Evolutionary conservation across 2,113 vertebrate genomes (phyloP).

Genomic region (Catagonus wagneri): DNA sequence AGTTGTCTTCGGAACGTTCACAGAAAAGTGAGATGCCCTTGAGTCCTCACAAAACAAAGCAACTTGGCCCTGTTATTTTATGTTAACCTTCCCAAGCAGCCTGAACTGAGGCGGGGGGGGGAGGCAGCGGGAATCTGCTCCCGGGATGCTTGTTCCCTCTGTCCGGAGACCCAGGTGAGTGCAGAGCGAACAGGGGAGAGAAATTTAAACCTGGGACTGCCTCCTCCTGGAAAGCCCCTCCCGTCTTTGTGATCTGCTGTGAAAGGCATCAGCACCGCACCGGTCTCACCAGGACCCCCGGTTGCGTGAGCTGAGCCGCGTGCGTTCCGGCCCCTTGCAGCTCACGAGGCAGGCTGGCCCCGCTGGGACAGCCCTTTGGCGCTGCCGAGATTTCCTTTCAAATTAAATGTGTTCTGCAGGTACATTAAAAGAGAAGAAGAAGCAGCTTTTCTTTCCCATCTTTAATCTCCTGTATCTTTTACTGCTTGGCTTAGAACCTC

Average conservation of each 20-base stretch:
- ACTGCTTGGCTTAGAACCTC: background rate
- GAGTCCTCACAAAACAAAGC: background rate
- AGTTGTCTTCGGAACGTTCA: background rate
- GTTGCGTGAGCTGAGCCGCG: background rate
- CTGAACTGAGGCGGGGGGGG: background rate
- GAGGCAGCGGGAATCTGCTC: background rate
- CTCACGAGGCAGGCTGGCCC: background rate
- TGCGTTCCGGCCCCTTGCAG: background rate
- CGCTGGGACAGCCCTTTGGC: background rate
- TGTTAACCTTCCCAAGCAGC: background rate
- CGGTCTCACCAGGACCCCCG: background rate
- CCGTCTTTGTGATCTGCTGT: background rate
- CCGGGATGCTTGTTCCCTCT: rapidly evolving
- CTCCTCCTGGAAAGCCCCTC: background rate
- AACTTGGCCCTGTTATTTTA: background rate
- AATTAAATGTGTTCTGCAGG: background rate
- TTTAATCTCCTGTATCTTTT: background rate
- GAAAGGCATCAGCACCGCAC: background rate
- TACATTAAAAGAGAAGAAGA: background rate
- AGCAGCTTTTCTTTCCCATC: rapidly evolving
- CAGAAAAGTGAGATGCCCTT: background rate
- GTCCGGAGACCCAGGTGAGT: background rate
- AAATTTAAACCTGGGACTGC: background rate
- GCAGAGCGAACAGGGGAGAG: background rate
- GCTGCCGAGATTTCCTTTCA: background rate